Evolutionary conservation across 2,113 vertebrate species (phyloP).

Genomic region (Sarotherodon lohbergeri): DNA sequence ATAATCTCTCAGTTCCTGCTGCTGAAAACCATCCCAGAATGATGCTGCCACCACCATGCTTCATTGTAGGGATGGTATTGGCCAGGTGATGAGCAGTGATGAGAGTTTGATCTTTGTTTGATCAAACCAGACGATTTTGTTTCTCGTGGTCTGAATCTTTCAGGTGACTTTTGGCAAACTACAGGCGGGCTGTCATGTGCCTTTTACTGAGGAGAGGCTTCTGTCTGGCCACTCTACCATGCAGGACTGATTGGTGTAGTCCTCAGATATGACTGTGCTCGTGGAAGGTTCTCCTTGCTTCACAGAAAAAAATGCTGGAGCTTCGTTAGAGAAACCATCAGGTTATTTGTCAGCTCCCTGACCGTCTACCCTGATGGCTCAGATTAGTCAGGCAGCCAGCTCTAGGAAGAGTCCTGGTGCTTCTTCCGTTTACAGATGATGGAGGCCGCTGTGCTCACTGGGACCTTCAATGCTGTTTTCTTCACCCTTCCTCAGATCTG

Average conservation of each 20-base stretch:
- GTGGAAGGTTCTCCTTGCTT: too few relatives aligned
- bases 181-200: neutral
- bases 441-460: too few relatives aligned
- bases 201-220: neutral
- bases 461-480: too few relatives aligned
- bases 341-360: too few relatives aligned
- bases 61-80: neutral
- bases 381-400: too few relatives aligned
- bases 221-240: neutral
- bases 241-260: neutral
- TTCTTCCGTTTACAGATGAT: too few relatives aligned
- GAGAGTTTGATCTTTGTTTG: neutral
- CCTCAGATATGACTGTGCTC: rapidly evolving
- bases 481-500: too few relatives aligned
- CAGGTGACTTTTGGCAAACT: neutral
- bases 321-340: too few relatives aligned
- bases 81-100: rapidly evolving
- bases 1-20: neutral
- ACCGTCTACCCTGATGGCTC: too few relatives aligned
- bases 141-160: neutral
- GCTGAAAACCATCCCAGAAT: neutral
- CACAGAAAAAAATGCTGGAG: too few relatives aligned
- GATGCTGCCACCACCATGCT: rapidly evolving
- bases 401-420: too few relatives aligned
- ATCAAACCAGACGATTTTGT: neutral